Percentiles rank a stretch among this genome's conserved stretches.
Evolutionary conservation across 1,140 invertebrate genomes (phyloP).

Genomic region (Pogonognathellus flavescens): DNA sequence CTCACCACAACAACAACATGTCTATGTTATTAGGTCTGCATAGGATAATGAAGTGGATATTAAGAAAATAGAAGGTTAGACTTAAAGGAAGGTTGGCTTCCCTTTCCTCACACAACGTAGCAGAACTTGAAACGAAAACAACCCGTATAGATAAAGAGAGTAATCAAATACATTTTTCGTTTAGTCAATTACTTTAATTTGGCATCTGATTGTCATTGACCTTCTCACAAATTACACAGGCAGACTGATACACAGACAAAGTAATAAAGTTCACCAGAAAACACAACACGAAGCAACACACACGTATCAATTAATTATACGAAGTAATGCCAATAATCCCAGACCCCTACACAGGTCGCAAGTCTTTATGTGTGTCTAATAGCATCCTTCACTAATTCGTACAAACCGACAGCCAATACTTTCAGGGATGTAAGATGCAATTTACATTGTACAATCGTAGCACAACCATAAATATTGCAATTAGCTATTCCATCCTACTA

Average conservation of each 20-base stretch:
- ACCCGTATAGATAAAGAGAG: not conserved
- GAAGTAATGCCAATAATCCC: no score
- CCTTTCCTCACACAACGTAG: not conserved
- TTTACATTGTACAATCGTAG: no score
- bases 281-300: not conserved
- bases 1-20: not conserved
- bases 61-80: not conserved
- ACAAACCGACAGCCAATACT: no score
- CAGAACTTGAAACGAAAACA: not conserved
- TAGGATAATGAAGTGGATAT: not conserved
- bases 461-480: no score
- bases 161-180: slow-evolving; percentile 1
- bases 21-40: not conserved
- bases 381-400: no score
- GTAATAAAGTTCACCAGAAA: no score
- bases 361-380: no score
- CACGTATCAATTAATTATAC: slow-evolving; percentile 6
- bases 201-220: slow-evolving; percentile 17
- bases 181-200: not conserved
- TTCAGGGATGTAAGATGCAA: no score
- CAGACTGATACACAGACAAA: not conserved
- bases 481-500: no score
- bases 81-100: not conserved
- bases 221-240: not conserved
- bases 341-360: no score